Base-by-base conservation (phyloP, 2,113 vertebrate species). In the Corapipo altera region DNA sequence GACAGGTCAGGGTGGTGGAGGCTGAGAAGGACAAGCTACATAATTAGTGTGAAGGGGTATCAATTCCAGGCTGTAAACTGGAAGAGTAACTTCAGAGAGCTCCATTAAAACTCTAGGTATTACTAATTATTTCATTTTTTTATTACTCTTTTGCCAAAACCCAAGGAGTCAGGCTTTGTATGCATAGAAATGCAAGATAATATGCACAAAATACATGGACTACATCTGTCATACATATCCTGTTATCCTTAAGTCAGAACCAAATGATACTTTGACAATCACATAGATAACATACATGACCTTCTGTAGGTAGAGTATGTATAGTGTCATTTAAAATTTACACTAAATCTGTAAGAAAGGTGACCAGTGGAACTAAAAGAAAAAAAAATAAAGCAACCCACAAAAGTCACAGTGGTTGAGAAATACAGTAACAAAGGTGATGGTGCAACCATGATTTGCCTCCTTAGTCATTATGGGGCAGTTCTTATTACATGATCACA, bases 351-450 rank as follows among this genome's bases (percentile, higher is more conserved):
- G 13, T 51, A 62, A 91, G 11, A n/a, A 73, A 61, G n/a, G 22
- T 35, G 19, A n/a, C 14, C 26, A 86, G 6, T 43, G 3, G 21
- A n/a, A 73, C 32, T 62, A 66, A 32, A 79, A 72, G 5, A 5
- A 12, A 39, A 52, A 46, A 52, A 54, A 35, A 33, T 5, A 46
- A 52, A 33, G n/a, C 44, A 85, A 52, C 39, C 32, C 33, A 58
- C 44, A 24, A 81, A 89, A 71, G 44, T 65, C 67, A 22, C 22
- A 76, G 41, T 78, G 33, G 76, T 95, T 97, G 92, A 67, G 95
- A 96, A 97, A 96, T 33, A 69, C 41, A 27, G 28, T 88, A 84
- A 94, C 86, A 66, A 93, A 88, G 55, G 76, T 54, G 23, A 93
- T 94, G 88, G 76, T 87, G 88, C 76, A 96, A 90, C 35, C 30